These are phyloP conservation scores for Siniperca obscura DNA, from an alignment of 2,797 vertebrate species.

Conservation along the genomic window DNA sequence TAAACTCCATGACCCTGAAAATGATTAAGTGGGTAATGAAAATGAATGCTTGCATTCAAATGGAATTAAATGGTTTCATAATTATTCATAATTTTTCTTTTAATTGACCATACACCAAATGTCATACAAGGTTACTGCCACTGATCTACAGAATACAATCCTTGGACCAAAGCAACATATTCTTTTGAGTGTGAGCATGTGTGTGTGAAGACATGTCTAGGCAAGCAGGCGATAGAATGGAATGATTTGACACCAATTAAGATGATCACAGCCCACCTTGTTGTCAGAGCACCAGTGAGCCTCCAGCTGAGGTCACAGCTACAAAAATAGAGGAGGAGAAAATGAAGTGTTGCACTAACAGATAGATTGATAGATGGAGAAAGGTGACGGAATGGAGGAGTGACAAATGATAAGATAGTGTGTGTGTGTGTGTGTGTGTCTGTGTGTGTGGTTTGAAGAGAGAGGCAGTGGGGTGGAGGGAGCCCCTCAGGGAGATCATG, in stretches of 20 bases:
- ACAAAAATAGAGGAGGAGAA: conserved; percentile 40
- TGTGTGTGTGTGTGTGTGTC: not conserved
- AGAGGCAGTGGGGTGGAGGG: conserved; percentile 11
- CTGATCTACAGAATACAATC: conserved; percentile 1
- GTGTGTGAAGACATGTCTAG: conserved; percentile 13
- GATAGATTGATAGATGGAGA: conserved; percentile 37
- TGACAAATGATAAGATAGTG: conserved; percentile 48
- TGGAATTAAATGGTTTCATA: conserved; percentile 1
- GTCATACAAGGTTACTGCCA: not conserved
- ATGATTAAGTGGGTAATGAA: conserved; percentile 20
- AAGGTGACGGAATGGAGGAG: conserved; percentile 29
- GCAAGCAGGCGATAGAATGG: conserved; percentile 5
- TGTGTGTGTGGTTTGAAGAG: conserved; percentile 3
- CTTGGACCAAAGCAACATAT: not conserved
- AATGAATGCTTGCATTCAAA: conserved; percentile 24
- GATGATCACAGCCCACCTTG: conserved; percentile 25
- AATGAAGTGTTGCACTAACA: conserved; percentile 37
- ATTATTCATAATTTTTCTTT: conserved; percentile 1
- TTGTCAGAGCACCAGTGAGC: conserved; percentile 31
- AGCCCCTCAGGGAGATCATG: conserved; percentile 31
- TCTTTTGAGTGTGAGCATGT: not conserved
- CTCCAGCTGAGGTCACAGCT: conserved; percentile 30
- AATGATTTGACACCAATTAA: conserved; percentile 51
- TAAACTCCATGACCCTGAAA: conserved; percentile 32
- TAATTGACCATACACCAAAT: not conserved